Conservation (phyloP, 2,113 vertebrate genomes). For the Reinhardtius hippoglossoides region DNA sequence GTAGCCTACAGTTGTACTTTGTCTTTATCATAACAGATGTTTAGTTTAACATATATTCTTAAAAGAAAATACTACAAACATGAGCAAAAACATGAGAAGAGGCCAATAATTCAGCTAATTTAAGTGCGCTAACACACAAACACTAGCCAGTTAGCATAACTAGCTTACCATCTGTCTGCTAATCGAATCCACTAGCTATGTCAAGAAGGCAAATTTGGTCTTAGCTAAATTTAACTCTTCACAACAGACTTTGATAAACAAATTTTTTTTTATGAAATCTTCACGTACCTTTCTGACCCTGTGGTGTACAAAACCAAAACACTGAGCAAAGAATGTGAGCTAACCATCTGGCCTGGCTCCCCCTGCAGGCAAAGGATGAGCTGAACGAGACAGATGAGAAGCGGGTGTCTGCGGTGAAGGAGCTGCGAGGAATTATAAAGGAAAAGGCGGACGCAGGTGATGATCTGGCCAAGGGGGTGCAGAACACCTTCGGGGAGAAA, state of each 20-base stretch:
- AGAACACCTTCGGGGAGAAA: conserved; percentile 84
- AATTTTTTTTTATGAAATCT: not conserved
- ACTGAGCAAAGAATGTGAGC: too few species aligned
- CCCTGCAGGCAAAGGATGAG: conserved; percentile 92
- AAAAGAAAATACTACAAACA: too few species aligned
- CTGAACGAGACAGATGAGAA: conserved; percentile 92
- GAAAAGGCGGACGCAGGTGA: conserved; percentile 84
- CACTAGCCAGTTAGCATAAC: too few species aligned
- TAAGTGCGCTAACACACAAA: too few species aligned
- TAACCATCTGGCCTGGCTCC: conserved; percentile 7
- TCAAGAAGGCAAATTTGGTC: not conserved
- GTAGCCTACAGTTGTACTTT: not conserved
- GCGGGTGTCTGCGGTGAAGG: conserved; percentile 83
- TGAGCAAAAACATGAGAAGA: not conserved
- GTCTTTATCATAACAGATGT: not conserved
- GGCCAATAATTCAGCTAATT: not conserved
- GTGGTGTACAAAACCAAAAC: not conserved
- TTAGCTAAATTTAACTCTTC: not conserved
- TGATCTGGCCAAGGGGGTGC: conserved; percentile 87
- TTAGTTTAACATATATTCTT: not conserved
- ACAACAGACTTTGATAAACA: not conserved
- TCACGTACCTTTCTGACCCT: not conserved
- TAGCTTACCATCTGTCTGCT: not conserved
- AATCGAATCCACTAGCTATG: not conserved
- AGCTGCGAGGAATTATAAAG: conserved; percentile 86